Evolutionary conservation across 1,140 invertebrate genomes (phyloP).

Genomic region (Bombus affinis): DNA sequence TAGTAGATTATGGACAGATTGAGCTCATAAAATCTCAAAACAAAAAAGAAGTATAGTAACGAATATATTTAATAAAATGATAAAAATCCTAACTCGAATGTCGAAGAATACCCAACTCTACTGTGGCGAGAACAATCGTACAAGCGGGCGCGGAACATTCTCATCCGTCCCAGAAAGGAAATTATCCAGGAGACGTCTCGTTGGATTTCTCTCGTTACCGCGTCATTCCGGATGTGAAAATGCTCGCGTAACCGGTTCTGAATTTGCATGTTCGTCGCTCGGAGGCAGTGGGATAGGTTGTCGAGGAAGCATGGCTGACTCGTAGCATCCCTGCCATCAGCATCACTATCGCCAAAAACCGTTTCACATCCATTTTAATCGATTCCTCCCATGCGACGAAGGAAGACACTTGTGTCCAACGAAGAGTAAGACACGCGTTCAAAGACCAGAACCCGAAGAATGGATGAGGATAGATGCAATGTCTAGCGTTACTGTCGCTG

Average conservation of each 20-base stretch:
- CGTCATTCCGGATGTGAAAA: conserved; percentile 69
- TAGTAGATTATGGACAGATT: background rate
- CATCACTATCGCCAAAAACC: conserved; percentile 62
- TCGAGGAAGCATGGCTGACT: conserved; percentile 14
- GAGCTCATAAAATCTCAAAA: background rate
- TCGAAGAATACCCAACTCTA: background rate
- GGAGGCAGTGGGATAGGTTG: conserved; percentile 50
- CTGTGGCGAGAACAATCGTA: background rate
- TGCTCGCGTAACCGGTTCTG: conserved; percentile 68
- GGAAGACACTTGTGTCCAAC: background rate
- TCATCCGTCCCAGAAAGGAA: conserved; percentile 61
- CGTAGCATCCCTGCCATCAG: conserved; percentile 4
- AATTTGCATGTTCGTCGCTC: conserved; percentile 68
- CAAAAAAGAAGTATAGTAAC: background rate
- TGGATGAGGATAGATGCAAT: background rate
- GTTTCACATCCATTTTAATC: conserved; percentile 68
- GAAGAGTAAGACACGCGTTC: background rate
- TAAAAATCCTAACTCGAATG: background rate
- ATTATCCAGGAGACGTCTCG: conserved; percentile 71
- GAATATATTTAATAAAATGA: background rate
- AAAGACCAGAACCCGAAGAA: background rate
- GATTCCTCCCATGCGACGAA: conserved; percentile 26
- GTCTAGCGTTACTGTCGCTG: background rate
- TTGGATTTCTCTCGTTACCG: conserved; percentile 70
- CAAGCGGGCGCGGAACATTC: conserved; percentile 29